These are phyloP conservation scores for Cryptotis parvus DNA, from an alignment of 2,113 vertebrate genomes.

Conservation along the genomic window DNA sequence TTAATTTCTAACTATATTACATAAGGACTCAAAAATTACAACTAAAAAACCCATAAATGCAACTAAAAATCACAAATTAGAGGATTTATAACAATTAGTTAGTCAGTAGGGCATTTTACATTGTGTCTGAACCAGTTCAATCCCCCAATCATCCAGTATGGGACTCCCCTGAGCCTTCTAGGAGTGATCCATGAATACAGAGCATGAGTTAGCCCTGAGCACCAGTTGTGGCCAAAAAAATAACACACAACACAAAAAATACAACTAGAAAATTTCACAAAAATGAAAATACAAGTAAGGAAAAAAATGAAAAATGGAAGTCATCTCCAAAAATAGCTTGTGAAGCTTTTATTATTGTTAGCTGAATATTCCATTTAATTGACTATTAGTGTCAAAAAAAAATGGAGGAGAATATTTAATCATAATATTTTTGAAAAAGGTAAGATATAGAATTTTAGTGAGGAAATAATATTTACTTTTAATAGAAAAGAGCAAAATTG, in stretches of 20 bases:
- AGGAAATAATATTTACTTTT: background rate
- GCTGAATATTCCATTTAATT: constrained; percentile 8
- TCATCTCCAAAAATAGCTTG: background rate
- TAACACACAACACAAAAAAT: no score
- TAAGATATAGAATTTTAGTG: background rate
- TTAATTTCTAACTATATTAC: background rate
- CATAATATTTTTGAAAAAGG: background rate
- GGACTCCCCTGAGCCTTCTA: no score
- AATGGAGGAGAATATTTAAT: background rate
- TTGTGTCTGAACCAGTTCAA: no score
- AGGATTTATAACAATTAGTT: no score
- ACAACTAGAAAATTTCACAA: background rate
- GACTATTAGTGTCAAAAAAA: constrained; percentile 19
- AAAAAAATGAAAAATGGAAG: background rate
- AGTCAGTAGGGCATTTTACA: no score
- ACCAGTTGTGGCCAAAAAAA: no score
- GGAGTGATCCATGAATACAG: no score
- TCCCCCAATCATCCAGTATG: no score
- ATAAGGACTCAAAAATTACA: background rate
- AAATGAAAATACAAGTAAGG: constrained; percentile 11
- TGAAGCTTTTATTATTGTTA: constrained; percentile 23
- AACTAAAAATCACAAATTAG: no score
- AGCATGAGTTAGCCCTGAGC: no score
- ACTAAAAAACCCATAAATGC: background rate
- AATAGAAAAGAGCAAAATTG: background rate